phyloP scores from a whole-genome alignment of 2,113 vertebrate species.

The Thalassoma bifasciatum region DNA sequence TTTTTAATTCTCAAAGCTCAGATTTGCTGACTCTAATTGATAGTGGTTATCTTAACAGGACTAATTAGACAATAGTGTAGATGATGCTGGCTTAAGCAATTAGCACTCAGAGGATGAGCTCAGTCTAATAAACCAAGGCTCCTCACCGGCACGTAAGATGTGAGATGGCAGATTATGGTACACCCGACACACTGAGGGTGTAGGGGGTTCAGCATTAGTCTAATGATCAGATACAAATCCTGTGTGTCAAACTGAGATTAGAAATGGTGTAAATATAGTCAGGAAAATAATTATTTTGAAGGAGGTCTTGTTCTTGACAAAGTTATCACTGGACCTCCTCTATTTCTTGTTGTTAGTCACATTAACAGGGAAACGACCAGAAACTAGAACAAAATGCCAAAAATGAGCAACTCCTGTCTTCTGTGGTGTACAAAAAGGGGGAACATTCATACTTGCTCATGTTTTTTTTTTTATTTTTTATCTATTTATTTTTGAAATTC shows the following conservation, averaged over 20 bases:
- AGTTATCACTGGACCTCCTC: too few species aligned
- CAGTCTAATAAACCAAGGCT: slow-evolving; percentile 91
- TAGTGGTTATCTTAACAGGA: slow-evolving; percentile 87
- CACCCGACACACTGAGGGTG: slow-evolving; percentile 67
- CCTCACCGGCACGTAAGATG: slow-evolving; percentile 88
- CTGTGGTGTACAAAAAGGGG: background rate
- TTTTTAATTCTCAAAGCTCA: background rate
- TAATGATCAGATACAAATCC: slow-evolving; percentile 25
- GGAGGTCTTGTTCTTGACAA: slow-evolving; percentile 8
- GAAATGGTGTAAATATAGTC: slow-evolving; percentile 47
- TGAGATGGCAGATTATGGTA: slow-evolving; percentile 72
- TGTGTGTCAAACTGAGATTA: slow-evolving; percentile 3
- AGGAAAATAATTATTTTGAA: background rate
- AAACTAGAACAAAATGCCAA: slow-evolving; percentile 1
- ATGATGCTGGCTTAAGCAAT: slow-evolving; percentile 91
- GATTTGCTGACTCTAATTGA: slow-evolving; percentile 67
- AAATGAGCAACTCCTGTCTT: slow-evolving; percentile 6
- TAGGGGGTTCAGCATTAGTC: slow-evolving; percentile 26
- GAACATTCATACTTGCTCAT: background rate
- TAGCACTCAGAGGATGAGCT: slow-evolving; percentile 90
- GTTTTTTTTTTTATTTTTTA: too few species aligned
- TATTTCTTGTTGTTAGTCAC: background rate
- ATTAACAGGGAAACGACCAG: background rate
- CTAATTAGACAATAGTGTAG: slow-evolving; percentile 91
- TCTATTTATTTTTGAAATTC: too few species aligned